Percentiles rank a stretch among this genome's conserved stretches.
These are phyloP conservation scores for Ooceraea biroi DNA, from an alignment of 1,140 invertebrate genomes.

Conservation along the genomic window DNA sequence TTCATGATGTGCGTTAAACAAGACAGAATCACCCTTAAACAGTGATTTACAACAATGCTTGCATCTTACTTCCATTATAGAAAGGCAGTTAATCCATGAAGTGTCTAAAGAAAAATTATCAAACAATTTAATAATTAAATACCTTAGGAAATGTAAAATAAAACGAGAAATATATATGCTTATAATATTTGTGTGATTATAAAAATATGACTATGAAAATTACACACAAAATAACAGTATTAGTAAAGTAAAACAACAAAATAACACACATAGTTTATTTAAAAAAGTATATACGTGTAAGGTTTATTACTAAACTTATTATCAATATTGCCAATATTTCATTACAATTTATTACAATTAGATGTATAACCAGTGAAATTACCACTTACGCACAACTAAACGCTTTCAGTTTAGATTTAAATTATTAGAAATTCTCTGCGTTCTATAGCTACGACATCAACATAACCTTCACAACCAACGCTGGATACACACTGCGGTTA, in stretches of 20 bases:
- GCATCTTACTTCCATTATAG: constrained; percentile 81
- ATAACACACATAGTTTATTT: no score
- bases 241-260: no score
- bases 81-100: not conserved
- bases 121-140: not conserved
- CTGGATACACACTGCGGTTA: no score
- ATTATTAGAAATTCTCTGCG: not conserved
- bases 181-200: no score
- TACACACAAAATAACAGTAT: not conserved
- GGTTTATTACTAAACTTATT: not conserved
- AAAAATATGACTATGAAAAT: not conserved
- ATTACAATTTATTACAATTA: no score
- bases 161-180: not conserved
- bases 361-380: not conserved
- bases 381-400: not conserved
- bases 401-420: constrained; percentile 8
- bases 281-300: not conserved
- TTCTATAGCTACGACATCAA: not conserved
- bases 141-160: constrained; percentile 12
- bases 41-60: constrained; percentile 80
- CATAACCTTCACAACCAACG: constrained; percentile 13
- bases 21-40: constrained; percentile 75
- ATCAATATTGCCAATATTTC: not conserved
- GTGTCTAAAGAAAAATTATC: not conserved
- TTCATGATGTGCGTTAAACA: constrained; percentile 77